Evolutionary conservation across 1,140 invertebrate species (phyloP).

Genomic region (Pachypsylla venusta): DNA sequence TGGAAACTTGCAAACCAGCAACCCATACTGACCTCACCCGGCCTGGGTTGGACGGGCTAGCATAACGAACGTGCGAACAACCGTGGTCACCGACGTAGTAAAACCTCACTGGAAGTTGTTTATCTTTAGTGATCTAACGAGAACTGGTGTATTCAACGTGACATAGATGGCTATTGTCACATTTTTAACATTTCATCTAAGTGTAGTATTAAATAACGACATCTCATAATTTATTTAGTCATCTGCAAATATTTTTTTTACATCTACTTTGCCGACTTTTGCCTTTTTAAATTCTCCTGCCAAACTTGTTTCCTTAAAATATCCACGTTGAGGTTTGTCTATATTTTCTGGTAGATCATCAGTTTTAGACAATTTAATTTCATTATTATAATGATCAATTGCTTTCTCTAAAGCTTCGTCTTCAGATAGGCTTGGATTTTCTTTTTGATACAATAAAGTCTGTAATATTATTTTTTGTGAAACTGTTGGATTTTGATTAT

Average conservation of each 20-base stretch:
- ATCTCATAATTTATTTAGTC: too few species aligned
- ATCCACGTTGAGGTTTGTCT: background rate
- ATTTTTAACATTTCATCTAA: too few species aligned
- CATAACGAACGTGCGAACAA: too few species aligned
- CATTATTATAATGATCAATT: background rate
- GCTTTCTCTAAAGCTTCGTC: background rate
- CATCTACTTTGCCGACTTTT: background rate
- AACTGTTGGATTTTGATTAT: background rate
- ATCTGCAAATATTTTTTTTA: background rate
- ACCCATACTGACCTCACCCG: too few species aligned
- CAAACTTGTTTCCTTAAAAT: background rate
- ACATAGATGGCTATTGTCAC: too few species aligned
- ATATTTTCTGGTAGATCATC: background rate
- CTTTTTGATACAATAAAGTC: background rate
- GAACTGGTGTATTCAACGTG: too few species aligned
- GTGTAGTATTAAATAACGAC: too few species aligned
- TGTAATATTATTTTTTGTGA: background rate
- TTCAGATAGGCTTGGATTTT: conserved; percentile 1
- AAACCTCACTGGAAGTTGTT: too few species aligned
- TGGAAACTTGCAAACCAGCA: too few species aligned
- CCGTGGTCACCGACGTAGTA: too few species aligned
- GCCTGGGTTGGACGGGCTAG: too few species aligned
- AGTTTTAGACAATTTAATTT: background rate
- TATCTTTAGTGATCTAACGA: too few species aligned
- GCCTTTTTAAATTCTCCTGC: background rate